Conservation (phyloP, 2,797 vertebrate genomes). For the Discoglossus pictus region DNA sequence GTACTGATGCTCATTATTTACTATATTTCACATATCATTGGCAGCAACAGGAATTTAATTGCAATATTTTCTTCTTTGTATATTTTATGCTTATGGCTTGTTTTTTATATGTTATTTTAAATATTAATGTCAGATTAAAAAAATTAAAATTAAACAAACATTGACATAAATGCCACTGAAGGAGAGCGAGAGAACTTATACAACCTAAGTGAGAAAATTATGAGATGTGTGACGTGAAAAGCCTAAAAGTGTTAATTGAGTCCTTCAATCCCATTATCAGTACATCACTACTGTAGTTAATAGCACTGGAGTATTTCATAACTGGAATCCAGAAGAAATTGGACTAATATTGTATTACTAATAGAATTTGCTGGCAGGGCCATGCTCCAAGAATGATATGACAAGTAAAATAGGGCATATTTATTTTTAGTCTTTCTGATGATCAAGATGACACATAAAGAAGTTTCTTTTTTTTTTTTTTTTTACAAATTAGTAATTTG, state of each 20-base stretch:
- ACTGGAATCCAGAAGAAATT: conserved; percentile 46
- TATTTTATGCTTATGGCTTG: too few relatives aligned
- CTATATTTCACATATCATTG: too few relatives aligned
- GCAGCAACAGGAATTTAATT: too few relatives aligned
- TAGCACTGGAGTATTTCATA: conserved; percentile 46
- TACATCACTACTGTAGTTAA: conserved; percentile 35
- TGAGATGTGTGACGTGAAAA: conserved; percentile 58
- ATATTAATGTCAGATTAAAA: conserved; percentile 9
- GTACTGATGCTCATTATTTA: too few relatives aligned
- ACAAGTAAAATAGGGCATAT: conserved; percentile 39
- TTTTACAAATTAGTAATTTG: conserved; percentile 27
- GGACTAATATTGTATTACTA: conserved; percentile 1
- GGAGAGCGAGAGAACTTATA: conserved; percentile 54
- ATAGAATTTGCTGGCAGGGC: conserved; percentile 19
- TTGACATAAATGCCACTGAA: conserved; percentile 55
- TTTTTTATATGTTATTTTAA: background rate
- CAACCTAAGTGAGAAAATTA: conserved; percentile 58
- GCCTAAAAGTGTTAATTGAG: conserved; percentile 60
- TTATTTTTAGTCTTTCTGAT: conserved; percentile 38
- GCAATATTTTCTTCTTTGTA: too few relatives aligned
- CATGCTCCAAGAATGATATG: conserved; percentile 27
- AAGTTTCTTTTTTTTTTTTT: too few relatives aligned
- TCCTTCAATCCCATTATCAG: conserved; percentile 56
- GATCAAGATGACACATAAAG: conserved; percentile 37
- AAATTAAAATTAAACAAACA: conserved; percentile 51